These are phyloP conservation scores for Mythimna albipuncta DNA, from an alignment of 2,888 invertebrate species.

Conservation along the genomic window DNA sequence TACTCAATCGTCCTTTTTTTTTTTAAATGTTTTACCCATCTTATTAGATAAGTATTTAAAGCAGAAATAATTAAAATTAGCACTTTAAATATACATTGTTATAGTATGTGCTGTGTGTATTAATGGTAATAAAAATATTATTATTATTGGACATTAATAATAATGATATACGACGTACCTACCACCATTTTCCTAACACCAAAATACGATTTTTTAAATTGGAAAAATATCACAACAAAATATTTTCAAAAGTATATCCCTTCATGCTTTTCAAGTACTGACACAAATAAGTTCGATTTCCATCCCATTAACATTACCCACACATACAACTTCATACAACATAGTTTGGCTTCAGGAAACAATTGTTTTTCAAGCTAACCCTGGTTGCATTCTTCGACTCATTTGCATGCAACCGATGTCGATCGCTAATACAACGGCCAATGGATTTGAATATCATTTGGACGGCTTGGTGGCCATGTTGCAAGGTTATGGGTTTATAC, in stretches of 20 bases:
- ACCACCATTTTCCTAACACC: no score
- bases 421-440: conserved; percentile 74
- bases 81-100: no score
- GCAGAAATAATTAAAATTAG: no score
- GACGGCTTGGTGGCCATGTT: conserved; percentile 26
- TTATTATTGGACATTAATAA: no score
- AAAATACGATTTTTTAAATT: no score
- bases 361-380: conserved; percentile 73
- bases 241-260: neutral
- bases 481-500: conserved; percentile 53
- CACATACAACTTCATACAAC: conserved; percentile 68
- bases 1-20: no score
- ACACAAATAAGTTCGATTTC: conserved; percentile 22
- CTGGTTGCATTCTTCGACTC: conserved; percentile 63
- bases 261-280: neutral
- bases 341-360: conserved; percentile 77
- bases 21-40: no score
- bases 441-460: conserved; percentile 68
- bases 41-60: no score
- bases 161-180: no score
- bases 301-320: conserved; percentile 32
- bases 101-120: no score
- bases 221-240: no score
- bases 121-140: no score
- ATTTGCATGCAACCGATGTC: conserved; percentile 76